Percentiles rank a stretch among this genome's conserved stretches.
These are phyloP conservation scores for Crocidura indochinensis DNA, from an alignment of 2,797 vertebrate species.

Conservation along the genomic window DNA sequence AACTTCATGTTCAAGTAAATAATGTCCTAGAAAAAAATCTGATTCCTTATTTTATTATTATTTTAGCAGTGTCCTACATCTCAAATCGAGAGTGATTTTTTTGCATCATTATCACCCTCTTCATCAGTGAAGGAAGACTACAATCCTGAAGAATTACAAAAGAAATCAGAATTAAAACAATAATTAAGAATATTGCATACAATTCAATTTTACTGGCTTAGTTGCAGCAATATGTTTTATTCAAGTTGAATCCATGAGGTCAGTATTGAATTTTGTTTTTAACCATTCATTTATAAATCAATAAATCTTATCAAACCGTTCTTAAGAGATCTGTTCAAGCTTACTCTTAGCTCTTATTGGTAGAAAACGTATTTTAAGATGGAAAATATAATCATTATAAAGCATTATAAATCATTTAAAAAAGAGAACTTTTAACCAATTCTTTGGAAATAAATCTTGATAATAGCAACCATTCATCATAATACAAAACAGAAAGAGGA, in stretches of 20 bases:
- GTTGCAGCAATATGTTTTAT: conserved; percentile 60
- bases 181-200: conserved; percentile 20
- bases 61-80: conserved; percentile 66
- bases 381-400: conserved; percentile 74
- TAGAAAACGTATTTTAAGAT: conserved; percentile 79
- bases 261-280: conserved; percentile 43
- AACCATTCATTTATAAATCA: conserved; percentile 66
- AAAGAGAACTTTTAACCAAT: conserved; percentile 78
- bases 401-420: conserved; percentile 41
- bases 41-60: conserved; percentile 29
- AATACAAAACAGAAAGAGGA: conserved; percentile 85
- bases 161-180: background rate
- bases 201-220: conserved; percentile 26
- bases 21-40: background rate
- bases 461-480: conserved; percentile 84
- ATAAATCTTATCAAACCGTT: conserved; percentile 74
- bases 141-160: conserved; percentile 24
- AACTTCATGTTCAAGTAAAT: conserved; percentile 41
- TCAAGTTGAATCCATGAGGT: conserved; percentile 43
- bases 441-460: conserved; percentile 87
- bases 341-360: conserved; percentile 69
- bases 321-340: conserved; percentile 73
- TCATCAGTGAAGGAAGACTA: background rate
- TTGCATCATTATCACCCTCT: background rate
- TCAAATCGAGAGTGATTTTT: background rate